Conservation (phyloP, 2,797 vertebrate species). For the Antennarius maculatus region DNA sequence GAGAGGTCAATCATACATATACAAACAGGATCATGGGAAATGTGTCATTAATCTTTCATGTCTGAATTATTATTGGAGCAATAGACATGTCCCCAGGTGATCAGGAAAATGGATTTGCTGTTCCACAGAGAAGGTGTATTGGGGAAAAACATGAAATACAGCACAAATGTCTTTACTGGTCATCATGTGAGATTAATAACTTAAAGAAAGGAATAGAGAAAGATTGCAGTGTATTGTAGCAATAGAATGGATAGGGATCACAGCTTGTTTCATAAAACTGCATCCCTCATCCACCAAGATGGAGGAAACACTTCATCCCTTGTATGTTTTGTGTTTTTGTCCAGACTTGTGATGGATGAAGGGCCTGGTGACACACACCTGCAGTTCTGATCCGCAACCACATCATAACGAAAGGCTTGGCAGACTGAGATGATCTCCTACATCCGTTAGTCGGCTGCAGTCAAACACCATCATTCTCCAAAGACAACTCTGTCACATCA, state of each 20-base stretch:
- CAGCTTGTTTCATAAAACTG: conserved; percentile 67
- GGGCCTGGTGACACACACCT: conserved; percentile 71
- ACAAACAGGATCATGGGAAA: conserved; percentile 66
- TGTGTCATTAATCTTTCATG: conserved; percentile 74
- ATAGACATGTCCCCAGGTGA: conserved; percentile 60
- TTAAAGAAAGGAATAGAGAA: conserved; percentile 7
- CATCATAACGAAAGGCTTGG: conserved; percentile 77
- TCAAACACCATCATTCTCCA: conserved; percentile 77
- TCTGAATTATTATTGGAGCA: conserved; percentile 64
- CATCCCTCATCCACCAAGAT: conserved; percentile 72
- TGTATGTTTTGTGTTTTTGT: conserved; percentile 67
- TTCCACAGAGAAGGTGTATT: conserved; percentile 29
- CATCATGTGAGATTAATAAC: conserved; percentile 11
- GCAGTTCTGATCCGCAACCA: conserved; percentile 71
- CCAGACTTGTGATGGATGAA: conserved; percentile 75
- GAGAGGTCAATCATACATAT: conserved; percentile 77
- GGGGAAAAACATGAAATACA: conserved; percentile 27
- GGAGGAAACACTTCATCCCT: conserved; percentile 69
- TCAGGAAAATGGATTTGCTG: conserved; percentile 52
- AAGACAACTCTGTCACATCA: conserved; percentile 78
- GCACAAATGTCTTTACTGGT: conserved; percentile 7
- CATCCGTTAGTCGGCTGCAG: conserved; percentile 72
- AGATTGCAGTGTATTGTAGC: conserved; percentile 16
- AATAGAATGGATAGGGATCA: conserved; percentile 52
- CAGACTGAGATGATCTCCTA: conserved; percentile 69